Conservation (phyloP, 2,113 vertebrate species). For the Sander vitreus region DNA sequence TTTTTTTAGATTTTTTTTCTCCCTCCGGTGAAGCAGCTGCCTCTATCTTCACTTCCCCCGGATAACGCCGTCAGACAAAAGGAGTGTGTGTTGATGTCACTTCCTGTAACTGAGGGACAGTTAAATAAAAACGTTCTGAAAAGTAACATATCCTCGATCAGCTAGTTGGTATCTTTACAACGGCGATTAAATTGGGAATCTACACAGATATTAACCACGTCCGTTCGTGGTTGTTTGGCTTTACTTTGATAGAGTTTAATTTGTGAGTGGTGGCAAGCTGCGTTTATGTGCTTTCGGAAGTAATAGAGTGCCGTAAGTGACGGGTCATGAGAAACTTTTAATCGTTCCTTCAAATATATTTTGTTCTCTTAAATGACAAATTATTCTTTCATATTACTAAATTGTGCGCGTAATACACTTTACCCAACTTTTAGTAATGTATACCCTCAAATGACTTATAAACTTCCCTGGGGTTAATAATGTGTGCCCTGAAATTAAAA, state of each 20-base stretch:
- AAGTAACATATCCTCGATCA: background rate
- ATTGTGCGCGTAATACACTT: background rate
- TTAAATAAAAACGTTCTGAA: background rate
- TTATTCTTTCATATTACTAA: background rate
- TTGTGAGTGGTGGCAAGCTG: background rate
- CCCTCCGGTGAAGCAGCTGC: constrained; percentile 72
- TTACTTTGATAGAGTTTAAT: background rate
- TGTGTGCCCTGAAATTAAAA: background rate
- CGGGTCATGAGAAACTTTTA: background rate
- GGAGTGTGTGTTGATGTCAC: constrained; percentile 69
- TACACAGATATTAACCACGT: background rate
- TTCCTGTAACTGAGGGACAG: constrained; percentile 72
- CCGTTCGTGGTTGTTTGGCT: fast-evolving
- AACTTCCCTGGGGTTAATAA: background rate
- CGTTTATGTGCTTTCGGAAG: constrained; percentile 36
- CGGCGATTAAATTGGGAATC: fast-evolving
- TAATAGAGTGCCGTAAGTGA: background rate
- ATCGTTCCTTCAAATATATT: background rate
- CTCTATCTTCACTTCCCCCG: constrained; percentile 84
- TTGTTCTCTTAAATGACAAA: background rate
- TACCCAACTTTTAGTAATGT: background rate
- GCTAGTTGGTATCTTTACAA: background rate
- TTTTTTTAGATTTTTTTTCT: constrained; percentile 65
- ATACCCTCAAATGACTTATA: background rate
- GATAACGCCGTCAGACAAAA: constrained; percentile 82